A percentile compares a stretch with the other conserved stretches of the same genome.
Evolutionary conservation across 2,888 invertebrate species (phyloP).

Genomic region (Drosophila neotestacea): DNA sequence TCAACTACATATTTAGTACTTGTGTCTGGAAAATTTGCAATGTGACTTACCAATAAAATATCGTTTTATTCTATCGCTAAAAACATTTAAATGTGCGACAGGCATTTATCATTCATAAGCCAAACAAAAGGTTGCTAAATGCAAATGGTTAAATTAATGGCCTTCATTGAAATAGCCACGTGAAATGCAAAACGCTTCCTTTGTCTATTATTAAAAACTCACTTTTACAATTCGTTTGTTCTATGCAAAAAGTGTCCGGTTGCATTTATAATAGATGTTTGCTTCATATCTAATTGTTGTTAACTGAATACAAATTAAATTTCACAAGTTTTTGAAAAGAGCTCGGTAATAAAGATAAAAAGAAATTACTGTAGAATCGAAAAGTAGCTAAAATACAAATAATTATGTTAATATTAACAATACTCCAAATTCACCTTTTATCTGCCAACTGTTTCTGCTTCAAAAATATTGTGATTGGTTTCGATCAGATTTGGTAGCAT

Average conservation of each 20-base stretch:
- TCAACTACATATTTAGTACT: background rate
- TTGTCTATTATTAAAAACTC: background rate
- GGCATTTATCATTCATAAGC: slow-evolving; percentile 47
- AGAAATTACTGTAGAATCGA: no score
- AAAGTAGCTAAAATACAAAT: no score
- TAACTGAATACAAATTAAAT: no score
- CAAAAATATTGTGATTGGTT: background rate
- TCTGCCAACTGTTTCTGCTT: no score
- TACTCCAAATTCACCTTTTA: no score
- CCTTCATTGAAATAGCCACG: slow-evolving; percentile 1
- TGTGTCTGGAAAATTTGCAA: slow-evolving; percentile 11
- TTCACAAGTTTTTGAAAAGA: no score
- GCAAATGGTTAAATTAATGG: slow-evolving; percentile 22
- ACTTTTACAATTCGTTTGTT: background rate
- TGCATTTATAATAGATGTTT: background rate
- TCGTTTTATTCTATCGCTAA: slow-evolving; percentile 13
- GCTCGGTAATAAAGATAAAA: no score
- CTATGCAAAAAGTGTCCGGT: background rate
- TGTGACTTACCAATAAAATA: slow-evolving; percentile 36
- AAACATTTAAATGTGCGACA: slow-evolving; percentile 10
- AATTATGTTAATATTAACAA: no score
- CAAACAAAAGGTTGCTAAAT: slow-evolving; percentile 23
- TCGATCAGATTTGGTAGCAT: background rate
- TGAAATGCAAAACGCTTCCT: background rate
- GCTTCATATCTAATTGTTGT: background rate